These are phyloP conservation scores for Thalpophila matura DNA, from an alignment of 2,888 invertebrate species.

Conservation along the genomic window DNA sequence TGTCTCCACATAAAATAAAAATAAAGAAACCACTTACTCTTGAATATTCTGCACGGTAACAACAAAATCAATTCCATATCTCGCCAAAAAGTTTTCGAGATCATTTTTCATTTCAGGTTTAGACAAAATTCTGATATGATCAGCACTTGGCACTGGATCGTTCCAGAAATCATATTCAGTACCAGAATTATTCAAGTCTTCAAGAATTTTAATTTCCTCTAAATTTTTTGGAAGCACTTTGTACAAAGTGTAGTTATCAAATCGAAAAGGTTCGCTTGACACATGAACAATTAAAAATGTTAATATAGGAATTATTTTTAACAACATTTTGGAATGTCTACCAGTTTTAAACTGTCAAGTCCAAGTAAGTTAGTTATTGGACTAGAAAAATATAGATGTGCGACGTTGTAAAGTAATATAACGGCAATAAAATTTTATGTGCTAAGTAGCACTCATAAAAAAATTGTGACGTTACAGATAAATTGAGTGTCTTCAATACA, in stretches of 20 bases:
- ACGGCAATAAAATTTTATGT: constrained; percentile 41
- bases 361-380: constrained; percentile 7
- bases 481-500: no score
- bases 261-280: constrained; percentile 73
- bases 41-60: constrained; percentile 87
- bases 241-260: constrained; percentile 87
- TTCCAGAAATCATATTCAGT: constrained; percentile 85
- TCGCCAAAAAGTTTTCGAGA: constrained; percentile 77
- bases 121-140: constrained; percentile 83
- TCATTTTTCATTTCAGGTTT: constrained; percentile 76
- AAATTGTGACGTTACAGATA: no score
- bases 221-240: constrained; percentile 87
- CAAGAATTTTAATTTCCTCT: constrained; percentile 86
- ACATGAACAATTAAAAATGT: constrained; percentile 47
- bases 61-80: constrained; percentile 78
- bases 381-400: constrained; percentile 18
- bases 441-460: constrained; percentile 6
- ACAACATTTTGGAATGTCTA: constrained; percentile 56
- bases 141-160: constrained; percentile 74
- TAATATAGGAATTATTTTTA: constrained; percentile 53
- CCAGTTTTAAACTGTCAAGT: background rate
- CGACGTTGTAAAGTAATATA: constrained; percentile 28
- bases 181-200: constrained; percentile 81
- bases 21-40: constrained; percentile 77
- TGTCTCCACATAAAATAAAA: background rate